Conservation (phyloP, 2,797 vertebrate species). For the Galaxias olidus region DNA sequence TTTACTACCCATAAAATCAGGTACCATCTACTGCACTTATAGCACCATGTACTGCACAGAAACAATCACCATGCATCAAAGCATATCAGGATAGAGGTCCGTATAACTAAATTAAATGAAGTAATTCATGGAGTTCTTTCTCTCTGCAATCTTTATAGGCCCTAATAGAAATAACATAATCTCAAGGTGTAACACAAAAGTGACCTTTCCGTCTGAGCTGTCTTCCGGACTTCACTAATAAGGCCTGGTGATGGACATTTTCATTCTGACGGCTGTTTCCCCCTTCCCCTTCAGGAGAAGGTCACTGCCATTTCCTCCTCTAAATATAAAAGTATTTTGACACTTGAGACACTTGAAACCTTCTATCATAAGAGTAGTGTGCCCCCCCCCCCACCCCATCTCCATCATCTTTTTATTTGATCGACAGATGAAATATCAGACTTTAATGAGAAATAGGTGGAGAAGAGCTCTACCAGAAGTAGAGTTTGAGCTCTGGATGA, state of each 20-base stretch:
- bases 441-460: constrained; percentile 53
- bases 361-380: constrained; percentile 37
- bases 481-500: background rate
- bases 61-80: background rate
- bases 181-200: constrained; percentile 12
- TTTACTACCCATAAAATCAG: no score
- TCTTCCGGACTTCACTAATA: constrained; percentile 51
- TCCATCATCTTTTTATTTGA: constrained; percentile 46
- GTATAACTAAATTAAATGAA: background rate
- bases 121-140: background rate
- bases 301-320: constrained; percentile 46
- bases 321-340: constrained; percentile 46
- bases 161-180: background rate
- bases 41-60: background rate
- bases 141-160: no score
- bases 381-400: constrained; percentile 23
- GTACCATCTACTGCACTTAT: constrained; percentile 32
- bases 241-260: constrained; percentile 45
- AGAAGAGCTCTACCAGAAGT: constrained; percentile 13
- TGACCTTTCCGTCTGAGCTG: constrained; percentile 51
- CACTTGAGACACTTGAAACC: constrained; percentile 49
- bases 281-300: constrained; percentile 53
- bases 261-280: constrained; percentile 48
- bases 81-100: no score
- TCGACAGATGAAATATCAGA: constrained; percentile 58